Conservation (phyloP, 35 echinoderm and acorn worm species). For the Ophioderma brevispina region DNA sequence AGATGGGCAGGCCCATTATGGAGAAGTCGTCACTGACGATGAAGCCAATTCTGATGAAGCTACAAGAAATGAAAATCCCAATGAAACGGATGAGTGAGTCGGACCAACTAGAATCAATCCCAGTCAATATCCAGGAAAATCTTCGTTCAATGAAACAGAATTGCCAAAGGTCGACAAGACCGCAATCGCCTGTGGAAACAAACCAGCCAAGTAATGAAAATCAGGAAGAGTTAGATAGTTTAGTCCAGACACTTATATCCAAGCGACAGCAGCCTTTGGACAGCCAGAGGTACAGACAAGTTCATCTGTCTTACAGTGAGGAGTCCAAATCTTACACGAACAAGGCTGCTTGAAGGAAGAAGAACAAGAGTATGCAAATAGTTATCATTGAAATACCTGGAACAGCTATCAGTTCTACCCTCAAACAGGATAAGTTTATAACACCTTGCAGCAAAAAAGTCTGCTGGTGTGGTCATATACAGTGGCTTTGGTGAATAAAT, state of each 20-base stretch:
- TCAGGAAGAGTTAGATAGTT: neutral
- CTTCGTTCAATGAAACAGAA: neutral
- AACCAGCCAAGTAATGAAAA: neutral
- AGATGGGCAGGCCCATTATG: neutral
- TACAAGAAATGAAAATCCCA: neutral
- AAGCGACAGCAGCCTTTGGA: neutral
- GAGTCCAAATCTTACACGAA: conserved; percentile 12
- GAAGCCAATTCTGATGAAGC: neutral
- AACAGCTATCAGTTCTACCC: neutral
- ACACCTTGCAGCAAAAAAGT: too few relatives aligned
- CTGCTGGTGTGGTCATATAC: too few relatives aligned
- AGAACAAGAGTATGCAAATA: conserved; percentile 41
- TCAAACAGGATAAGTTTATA: neutral
- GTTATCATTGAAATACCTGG: conserved; percentile 41
- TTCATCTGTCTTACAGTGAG: neutral
- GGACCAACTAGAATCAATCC: neutral
- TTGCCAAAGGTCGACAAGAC: neutral
- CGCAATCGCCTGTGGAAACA: neutral
- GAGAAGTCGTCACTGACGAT: neutral
- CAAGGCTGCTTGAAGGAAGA: conserved; percentile 7
- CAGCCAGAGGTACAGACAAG: neutral
- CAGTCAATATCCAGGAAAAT: neutral
- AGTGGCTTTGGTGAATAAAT: too few relatives aligned
- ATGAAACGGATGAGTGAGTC: neutral
- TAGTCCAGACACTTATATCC: neutral